Evolutionary conservation across 92 coral and sea anemone species (phyloP), one percentile per base, ranked within the genome.

Genomic region (Epizoanthus illoricatus): DNA sequence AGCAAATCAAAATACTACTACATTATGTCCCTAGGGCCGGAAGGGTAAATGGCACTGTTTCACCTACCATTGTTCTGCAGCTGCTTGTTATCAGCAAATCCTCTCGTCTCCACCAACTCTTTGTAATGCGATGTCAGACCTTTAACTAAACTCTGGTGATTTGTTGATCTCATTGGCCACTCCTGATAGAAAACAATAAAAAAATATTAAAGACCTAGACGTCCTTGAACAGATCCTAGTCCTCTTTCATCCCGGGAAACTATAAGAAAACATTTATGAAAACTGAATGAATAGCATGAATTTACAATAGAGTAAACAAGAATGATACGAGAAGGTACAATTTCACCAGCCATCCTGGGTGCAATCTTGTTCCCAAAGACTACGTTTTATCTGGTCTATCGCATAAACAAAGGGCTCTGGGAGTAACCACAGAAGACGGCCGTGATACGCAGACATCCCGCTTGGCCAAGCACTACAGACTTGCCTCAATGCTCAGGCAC

Each of bases 81-180:
- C 70, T 92, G 96, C 52, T 97, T 94, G 91, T 69, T 90, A 64
- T 90, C 97, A 5, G 97, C 69, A 36, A 93, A 90, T 9, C 91
- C 91, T 17, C 92, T 86, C 7, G 79, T 79, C 65, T 89, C 91
- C 72, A 89, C 89, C 20, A 93, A 78, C 62, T 81, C 89, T 71
- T 91, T 92, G 81, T 87, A 97, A 24, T 91, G 96, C 18, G 83
- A 85, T 64, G 94, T 91, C 65, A 97, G 71, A 54, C 94, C 94
- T 54, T 87, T 89, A 40, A 97, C 85, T 54, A 97, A 88, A 52
- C 84, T 91, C 66, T 83, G 93, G 85, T 97, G 99, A 74, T 87
- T 93, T 60, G 88, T 90, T 41, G 98, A 94, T 24, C 99, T 91
- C 80, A 94, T 90, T 21, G 93, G 88, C 99, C 99, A 97, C 42